Evolutionary conservation across 2,888 invertebrate species (phyloP), one percentile per base, ranked within the genome.

Genomic region (Agonopterix heracliana): DNA sequence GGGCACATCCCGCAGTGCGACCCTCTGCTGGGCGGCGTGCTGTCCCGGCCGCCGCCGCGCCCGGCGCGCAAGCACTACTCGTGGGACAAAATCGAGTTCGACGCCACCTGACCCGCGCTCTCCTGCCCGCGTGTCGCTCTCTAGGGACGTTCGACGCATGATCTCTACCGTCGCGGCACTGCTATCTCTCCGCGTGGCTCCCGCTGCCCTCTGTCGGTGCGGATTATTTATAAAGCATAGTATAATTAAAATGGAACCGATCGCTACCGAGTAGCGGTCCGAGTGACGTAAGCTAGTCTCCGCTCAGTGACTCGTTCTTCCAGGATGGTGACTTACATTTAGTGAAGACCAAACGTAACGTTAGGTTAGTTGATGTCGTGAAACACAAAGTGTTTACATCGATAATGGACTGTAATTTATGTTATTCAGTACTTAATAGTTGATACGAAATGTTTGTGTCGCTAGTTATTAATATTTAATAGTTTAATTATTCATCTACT

Each of bases 61-160:
- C 92, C 93, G 53, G 91, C 91, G 54, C 90, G 90, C 54, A 89
- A 91, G 56, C 91, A 91, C 60, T 89, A 93, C 64, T 91, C 92
- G 11, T 95, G 95, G 95, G 95, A 95, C 74, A 92, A 92, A 71
- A 90, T 93, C 60, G 94, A 94, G 80, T 94, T 91, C 77, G 93
- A 93, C 71, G 92, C 93, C 78, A 88, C 89, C 64, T 89, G 89
- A 89, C 89, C 70, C 69, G 56, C 62, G 47, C 56, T 44, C 45
- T 49, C 48, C 48, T 51, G 42, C 47, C 48, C 55, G 43, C 49
- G 53, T 50, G 45, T 47, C 58, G 61, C 67, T 60, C 60, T 61
- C 64, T 60, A 54, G 52, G 60, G 53, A 57, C 59, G 59, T 61
- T 60, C 26, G 26, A 26, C 52, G 55, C 55, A 58, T 74, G 74